Conservation (phyloP, 2,797 vertebrate genomes). For the Phrynocephalus guinanensis region DNA sequence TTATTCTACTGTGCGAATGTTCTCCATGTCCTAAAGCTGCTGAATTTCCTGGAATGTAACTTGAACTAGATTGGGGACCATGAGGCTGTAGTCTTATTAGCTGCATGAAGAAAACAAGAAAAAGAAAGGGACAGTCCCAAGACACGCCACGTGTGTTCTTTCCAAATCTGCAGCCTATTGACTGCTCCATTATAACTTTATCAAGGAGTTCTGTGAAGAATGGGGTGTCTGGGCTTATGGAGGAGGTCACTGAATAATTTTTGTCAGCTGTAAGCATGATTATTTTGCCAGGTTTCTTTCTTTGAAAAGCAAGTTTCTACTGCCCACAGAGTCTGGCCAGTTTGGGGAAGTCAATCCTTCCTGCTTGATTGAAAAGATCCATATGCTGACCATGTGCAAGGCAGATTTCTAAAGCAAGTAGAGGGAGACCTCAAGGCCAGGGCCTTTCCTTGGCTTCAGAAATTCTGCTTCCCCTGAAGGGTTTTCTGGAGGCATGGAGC, state of each 20-base stretch:
- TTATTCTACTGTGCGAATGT: no score
- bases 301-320: not conserved
- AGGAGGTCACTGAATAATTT: not conserved
- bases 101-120: not conserved
- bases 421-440: not conserved
- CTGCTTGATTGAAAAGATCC: not conserved
- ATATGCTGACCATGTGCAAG: no score
- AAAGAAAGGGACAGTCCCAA: not conserved
- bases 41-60: not conserved
- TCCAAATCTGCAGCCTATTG: not conserved
- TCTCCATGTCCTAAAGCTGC: not conserved
- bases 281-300: not conserved
- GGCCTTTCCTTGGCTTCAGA: not conserved
- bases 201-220: not conserved
- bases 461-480: not conserved
- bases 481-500: not conserved
- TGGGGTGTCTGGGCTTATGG: not conserved
- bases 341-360: not conserved
- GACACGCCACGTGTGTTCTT: not conserved
- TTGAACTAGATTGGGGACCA: not conserved
- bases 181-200: not conserved
- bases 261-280: not conserved
- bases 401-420: not conserved
- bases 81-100: not conserved
- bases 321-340: not conserved